These are phyloP conservation scores for Ovibos moschatus DNA, from an alignment of 2,113 vertebrate genomes.

Conservation along the genomic window DNA sequence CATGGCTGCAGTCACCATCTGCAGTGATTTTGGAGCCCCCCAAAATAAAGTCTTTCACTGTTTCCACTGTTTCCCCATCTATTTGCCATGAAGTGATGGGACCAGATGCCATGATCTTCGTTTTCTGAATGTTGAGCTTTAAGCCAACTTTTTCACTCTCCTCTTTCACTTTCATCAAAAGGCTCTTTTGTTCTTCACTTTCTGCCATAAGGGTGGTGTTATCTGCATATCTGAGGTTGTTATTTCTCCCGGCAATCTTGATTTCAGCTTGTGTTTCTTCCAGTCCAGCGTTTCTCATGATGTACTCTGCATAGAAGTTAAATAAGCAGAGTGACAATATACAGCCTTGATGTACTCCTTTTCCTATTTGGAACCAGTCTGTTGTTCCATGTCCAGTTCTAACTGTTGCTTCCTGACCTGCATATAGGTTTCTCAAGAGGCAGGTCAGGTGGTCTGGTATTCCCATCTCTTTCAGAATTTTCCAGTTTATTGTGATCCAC, in stretches of 20 bases:
- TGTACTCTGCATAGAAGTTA: background rate
- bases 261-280: background rate
- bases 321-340: background rate
- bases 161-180: background rate
- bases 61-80: background rate
- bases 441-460: background rate
- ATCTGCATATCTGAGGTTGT: background rate
- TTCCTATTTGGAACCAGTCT: background rate
- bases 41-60: accelerated
- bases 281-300: background rate
- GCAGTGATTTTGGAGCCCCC: background rate
- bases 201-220: background rate
- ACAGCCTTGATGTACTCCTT: accelerated
- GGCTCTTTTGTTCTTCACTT: background rate
- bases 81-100: background rate
- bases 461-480: background rate
- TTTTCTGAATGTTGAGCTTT: background rate
- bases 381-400: background rate
- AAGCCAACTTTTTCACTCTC: background rate
- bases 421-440: background rate
- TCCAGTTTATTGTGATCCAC: background rate
- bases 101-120: accelerated
- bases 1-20: background rate
- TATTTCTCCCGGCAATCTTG: background rate
- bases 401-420: background rate